phyloP scores from a whole-genome alignment of 1,140 invertebrate genomes.

The Drosophila guanche region DNA sequence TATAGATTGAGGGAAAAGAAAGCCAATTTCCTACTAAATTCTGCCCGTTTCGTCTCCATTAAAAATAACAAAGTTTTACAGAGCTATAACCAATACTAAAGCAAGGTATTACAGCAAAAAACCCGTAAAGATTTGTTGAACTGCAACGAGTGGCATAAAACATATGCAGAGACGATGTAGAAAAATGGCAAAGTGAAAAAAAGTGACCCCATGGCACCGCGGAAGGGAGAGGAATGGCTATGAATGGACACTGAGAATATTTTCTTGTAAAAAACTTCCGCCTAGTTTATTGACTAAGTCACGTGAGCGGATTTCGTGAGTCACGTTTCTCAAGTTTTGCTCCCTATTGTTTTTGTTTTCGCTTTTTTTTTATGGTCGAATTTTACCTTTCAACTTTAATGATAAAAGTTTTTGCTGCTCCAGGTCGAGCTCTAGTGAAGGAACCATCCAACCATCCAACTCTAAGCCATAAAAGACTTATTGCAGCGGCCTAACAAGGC shows the following conservation, averaged over 20 bases:
- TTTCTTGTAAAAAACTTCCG: constrained; percentile 29
- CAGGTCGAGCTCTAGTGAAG: constrained; percentile 11
- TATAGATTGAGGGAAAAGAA: no score
- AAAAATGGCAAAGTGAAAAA: no score
- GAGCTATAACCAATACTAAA: no score
- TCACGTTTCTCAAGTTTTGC: constrained; percentile 18
- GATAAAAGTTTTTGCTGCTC: constrained; percentile 47
- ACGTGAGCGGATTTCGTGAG: constrained; percentile 41
- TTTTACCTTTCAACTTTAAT: constrained; percentile 49
- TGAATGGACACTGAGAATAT: constrained; percentile 7
- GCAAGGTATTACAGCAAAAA: no score
- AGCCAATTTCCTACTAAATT: no score
- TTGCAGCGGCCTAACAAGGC: constrained; percentile 51
- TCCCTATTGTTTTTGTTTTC: constrained; percentile 3
- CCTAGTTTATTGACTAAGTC: constrained; percentile 34
- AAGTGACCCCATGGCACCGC: no score
- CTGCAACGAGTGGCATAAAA: no score
- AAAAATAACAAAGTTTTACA: no score
- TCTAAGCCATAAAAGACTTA: constrained; percentile 53
- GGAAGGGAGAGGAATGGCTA: no score
- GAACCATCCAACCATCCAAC: background rate
- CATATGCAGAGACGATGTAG: no score
- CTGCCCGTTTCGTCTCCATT: no score
- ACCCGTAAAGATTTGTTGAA: no score
- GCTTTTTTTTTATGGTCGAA: constrained; percentile 27